phyloP scores from a whole-genome alignment of 53 echinoderm and acorn worm genomes.

The Echinarachnius parma region DNA sequence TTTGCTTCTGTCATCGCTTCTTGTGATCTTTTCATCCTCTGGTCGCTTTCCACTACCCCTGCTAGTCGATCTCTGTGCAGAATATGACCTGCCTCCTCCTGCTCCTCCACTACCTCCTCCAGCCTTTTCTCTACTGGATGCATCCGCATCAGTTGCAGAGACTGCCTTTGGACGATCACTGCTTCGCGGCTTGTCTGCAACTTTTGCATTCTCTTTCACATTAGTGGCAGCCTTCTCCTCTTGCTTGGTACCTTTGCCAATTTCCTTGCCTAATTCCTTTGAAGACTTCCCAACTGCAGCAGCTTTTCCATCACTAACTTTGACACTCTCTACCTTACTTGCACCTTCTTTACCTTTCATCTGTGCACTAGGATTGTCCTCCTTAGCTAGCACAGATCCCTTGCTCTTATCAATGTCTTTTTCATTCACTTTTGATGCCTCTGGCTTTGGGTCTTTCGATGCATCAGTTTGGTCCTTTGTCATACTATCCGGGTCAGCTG shows the following conservation, averaged over 20 bases:
- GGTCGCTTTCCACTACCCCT: slow-evolving; percentile 7
- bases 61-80: slow-evolving; percentile 34
- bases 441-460: neutral
- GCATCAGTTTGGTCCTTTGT: too few species aligned
- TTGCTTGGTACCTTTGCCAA: neutral
- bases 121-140: neutral
- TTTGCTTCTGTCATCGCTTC: neutral
- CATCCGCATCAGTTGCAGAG: neutral
- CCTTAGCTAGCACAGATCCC: neutral
- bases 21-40: slow-evolving; percentile 1
- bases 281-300: neutral
- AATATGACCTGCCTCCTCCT: slow-evolving; percentile 37
- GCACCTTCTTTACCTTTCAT: neutral
- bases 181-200: too few species aligned
- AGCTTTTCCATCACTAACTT: too few species aligned
- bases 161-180: too few species aligned
- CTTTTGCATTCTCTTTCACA: too few species aligned
- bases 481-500: too few species aligned
- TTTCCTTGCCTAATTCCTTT: neutral
- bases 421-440: neutral
- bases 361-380: neutral
- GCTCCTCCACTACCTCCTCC: neutral
- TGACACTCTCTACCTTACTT: neutral
- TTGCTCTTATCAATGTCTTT: neutral
- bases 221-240: too few species aligned